Conservation (phyloP, 2,113 vertebrate species). For the Steatornis caripensis region DNA sequence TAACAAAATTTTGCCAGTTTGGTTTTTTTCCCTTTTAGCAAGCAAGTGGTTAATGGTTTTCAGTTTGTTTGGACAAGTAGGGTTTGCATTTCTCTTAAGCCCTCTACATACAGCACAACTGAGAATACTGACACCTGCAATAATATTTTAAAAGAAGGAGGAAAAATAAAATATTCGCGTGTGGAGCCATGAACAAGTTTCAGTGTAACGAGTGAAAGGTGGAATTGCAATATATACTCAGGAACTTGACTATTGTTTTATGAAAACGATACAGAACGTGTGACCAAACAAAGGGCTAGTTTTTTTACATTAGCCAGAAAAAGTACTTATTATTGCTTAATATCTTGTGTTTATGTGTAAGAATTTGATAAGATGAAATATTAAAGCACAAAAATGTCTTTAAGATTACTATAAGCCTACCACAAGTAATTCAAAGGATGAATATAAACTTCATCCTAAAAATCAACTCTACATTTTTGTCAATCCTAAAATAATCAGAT, state of each 20-base stretch:
- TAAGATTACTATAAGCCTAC: not conserved
- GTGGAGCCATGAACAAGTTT: not conserved
- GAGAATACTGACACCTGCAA: not conserved
- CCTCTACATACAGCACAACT: not conserved
- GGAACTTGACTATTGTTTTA: not conserved
- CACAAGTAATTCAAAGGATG: not conserved
- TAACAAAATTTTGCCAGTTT: not conserved
- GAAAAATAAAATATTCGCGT: not conserved
- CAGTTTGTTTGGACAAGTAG: not conserved
- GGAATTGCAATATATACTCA: not conserved
- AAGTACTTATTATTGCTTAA: not conserved
- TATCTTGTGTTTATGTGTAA: not conserved
- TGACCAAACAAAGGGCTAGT: not conserved
- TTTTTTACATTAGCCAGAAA: not conserved
- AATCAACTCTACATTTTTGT: not conserved
- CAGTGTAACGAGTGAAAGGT: not conserved
- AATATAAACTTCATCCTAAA: not conserved
- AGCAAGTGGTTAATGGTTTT: not conserved
- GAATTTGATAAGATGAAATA: not conserved
- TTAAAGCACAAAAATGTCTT: not conserved
- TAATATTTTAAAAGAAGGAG: not conserved
- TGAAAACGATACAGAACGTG: not conserved
- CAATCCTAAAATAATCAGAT: not conserved
- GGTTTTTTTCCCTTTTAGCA: not conserved
- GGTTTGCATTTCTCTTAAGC: not conserved